A percentile compares a stretch with the other conserved stretches of the same genome.
Evolutionary conservation across 2,797 vertebrate species (phyloP).

Genomic region (Xiphorhynchus erythropygius): DNA sequence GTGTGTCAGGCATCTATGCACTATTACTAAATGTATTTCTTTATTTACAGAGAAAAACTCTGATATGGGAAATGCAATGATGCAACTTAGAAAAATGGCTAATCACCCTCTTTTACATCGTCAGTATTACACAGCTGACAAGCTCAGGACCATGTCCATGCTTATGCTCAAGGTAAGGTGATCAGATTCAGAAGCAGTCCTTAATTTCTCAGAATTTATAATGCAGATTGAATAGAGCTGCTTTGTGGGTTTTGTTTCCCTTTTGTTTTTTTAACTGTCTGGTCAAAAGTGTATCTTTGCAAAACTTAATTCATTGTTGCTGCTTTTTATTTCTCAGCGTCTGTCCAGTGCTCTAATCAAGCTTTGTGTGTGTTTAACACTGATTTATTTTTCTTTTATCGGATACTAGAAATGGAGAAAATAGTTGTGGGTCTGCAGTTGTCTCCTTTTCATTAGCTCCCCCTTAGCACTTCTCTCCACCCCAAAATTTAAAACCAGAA

Average conservation of each 20-base stretch:
- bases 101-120: constrained; percentile 95
- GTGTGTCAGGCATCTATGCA: background rate
- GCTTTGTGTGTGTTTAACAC: background rate
- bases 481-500: background rate
- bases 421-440: background rate
- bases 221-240: background rate
- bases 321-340: constrained; percentile 20
- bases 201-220: background rate
- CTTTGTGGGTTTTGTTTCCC: background rate
- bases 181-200: background rate
- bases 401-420: background rate
- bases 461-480: background rate
- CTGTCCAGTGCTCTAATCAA: background rate
- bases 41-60: constrained; percentile 82
- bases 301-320: background rate
- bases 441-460: background rate
- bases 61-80: constrained; percentile 90
- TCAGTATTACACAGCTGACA: constrained; percentile 90
- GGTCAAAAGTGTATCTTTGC: background rate
- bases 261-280: background rate
- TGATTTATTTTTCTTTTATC: background rate
- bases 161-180: constrained; percentile 92
- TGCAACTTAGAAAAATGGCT: constrained; percentile 98
- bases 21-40: background rate
- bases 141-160: constrained; percentile 88